phyloP scores from a whole-genome alignment of 1,140 invertebrate genomes.

The Pseudobourletiella spinata region DNA sequence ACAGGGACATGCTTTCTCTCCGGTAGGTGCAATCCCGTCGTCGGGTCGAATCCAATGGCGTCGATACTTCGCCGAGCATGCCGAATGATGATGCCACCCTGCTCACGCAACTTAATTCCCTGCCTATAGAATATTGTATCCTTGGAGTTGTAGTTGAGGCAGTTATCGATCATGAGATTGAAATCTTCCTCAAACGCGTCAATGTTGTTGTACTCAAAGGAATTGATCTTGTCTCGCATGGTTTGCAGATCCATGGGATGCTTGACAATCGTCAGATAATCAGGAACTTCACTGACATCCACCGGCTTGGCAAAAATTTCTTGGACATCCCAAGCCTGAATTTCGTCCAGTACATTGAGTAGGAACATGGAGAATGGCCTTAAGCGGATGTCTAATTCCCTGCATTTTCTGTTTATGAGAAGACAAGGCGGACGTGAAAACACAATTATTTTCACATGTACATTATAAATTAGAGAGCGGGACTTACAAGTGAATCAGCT shows the following conservation, averaged over 20 bases:
- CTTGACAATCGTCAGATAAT: conserved; percentile 85
- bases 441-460: neutral
- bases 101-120: conserved; percentile 76
- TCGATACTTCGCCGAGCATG: conserved; percentile 65
- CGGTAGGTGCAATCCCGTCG: conserved; percentile 41
- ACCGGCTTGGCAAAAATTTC: conserved; percentile 91
- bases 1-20: conserved; percentile 27
- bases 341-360: conserved; percentile 59
- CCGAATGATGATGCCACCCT: conserved; percentile 58
- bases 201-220: conserved; percentile 64
- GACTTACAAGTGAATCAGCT: conserved; percentile 62
- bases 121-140: conserved; percentile 74
- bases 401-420: conserved; percentile 59
- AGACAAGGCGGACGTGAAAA: no score
- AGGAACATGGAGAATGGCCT: conserved; percentile 72
- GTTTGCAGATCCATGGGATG: conserved; percentile 94
- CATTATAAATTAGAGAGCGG: no score
- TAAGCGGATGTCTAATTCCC: conserved; percentile 67
- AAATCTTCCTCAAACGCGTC: conserved; percentile 81
- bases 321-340: conserved; percentile 68
- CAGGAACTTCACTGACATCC: conserved; percentile 78
- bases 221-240: conserved; percentile 71
- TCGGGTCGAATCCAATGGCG: conserved; percentile 51
- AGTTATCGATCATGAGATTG: conserved; percentile 88
- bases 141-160: conserved; percentile 87